Evolutionary conservation across 1,140 invertebrate genomes (phyloP).

Genomic region (Brachionus angularis): DNA sequence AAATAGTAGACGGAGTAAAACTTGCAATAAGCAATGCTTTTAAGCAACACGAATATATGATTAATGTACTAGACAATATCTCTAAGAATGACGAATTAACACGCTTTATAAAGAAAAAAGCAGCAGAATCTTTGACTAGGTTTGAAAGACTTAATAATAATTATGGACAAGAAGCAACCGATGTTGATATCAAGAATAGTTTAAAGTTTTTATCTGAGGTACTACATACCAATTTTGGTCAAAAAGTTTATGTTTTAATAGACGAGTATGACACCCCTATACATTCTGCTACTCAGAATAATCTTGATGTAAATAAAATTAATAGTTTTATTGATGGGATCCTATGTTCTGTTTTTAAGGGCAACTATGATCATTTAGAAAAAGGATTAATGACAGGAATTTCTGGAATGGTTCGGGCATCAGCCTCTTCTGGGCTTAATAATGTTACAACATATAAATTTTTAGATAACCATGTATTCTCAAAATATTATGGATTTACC

Average conservation of each 20-base stretch:
- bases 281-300: constrained; percentile 2
- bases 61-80: not conserved
- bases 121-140: not conserved
- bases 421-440: not conserved
- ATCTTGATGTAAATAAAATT: constrained; percentile 8
- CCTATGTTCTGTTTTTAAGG: not conserved
- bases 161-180: constrained; percentile 7
- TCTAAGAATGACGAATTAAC: not conserved
- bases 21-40: constrained; percentile 7
- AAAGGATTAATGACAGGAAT: too few species aligned
- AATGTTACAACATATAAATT: not conserved
- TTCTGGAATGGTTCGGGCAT: not conserved
- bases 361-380: too few species aligned
- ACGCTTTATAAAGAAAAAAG: not conserved
- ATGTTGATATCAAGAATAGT: not conserved
- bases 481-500: not conserved
- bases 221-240: not conserved
- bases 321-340: not conserved
- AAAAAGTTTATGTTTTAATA: not conserved
- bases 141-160: constrained; percentile 6
- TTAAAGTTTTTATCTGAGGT: constrained; percentile 4
- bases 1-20: not conserved
- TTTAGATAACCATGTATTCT: not conserved
- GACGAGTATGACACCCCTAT: constrained; percentile 3
- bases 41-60: not conserved